phyloP scores from a whole-genome alignment of 2,888 invertebrate species.

The Fabriciana adippe region DNA sequence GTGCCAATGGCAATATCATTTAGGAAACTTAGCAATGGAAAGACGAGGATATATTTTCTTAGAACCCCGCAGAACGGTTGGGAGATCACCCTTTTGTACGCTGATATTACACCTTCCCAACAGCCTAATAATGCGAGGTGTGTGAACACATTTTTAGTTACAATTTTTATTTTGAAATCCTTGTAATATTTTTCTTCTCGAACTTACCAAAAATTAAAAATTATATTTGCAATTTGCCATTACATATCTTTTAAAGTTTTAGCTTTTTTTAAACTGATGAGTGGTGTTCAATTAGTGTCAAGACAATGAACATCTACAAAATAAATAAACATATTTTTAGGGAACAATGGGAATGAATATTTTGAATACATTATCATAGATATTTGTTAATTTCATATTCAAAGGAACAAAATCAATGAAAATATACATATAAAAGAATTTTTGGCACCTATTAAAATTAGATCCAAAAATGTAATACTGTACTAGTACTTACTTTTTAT shows the following conservation, averaged over 20 bases:
- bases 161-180: slow-evolving; percentile 8
- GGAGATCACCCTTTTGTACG: slow-evolving; percentile 94
- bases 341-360: not conserved
- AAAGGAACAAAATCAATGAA: not conserved
- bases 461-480: too few relatives aligned
- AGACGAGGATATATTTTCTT: slow-evolving; percentile 93
- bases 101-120: slow-evolving; percentile 88
- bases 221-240: too few relatives aligned
- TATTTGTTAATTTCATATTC: not conserved
- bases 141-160: slow-evolving; percentile 29
- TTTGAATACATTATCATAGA: slow-evolving; percentile 8
- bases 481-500: too few relatives aligned
- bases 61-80: slow-evolving; percentile 93
- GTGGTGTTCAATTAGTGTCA: too few relatives aligned
- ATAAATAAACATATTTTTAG: not conserved
- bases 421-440: too few relatives aligned
- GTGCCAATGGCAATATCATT: slow-evolving; percentile 92
- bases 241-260: too few relatives aligned
- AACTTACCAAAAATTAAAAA: too few relatives aligned
- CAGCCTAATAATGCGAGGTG: slow-evolving; percentile 79
- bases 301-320: too few relatives aligned
- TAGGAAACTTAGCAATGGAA: slow-evolving; percentile 88
- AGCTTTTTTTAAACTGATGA: too few relatives aligned
- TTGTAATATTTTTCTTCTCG: too few relatives aligned
- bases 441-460: too few relatives aligned